Evolutionary conservation across 30 jellyfish, hydroid and myxozoan genomes (phyloP).

Genomic region (Morbakka virulenta): DNA sequence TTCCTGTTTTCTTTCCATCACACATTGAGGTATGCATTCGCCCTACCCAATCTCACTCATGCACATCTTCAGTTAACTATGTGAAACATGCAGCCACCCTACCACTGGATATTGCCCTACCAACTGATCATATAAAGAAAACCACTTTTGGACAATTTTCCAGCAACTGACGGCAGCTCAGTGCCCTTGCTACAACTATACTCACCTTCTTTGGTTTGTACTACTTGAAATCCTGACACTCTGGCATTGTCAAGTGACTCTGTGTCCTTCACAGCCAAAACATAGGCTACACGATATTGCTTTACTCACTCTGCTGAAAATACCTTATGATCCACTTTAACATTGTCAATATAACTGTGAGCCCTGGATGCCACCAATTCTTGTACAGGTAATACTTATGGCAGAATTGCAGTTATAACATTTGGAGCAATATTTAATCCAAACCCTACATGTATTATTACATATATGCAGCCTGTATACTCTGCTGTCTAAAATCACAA

Average conservation of each 20-base stretch:
- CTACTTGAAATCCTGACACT: constrained; percentile 3
- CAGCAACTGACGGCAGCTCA: constrained; percentile 2
- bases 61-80: constrained; percentile 12
- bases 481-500: no score
- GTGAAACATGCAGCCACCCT: constrained; percentile 31
- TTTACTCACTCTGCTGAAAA: constrained; percentile 7
- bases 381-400: no score
- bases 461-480: no score
- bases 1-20: not conserved
- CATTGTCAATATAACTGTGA: no score
- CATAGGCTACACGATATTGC: constrained; percentile 12
- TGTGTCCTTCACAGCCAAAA: constrained; percentile 13
- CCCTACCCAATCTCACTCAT: not conserved
- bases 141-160: not conserved
- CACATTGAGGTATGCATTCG: constrained; percentile 4
- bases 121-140: constrained; percentile 8
- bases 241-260: constrained; percentile 19
- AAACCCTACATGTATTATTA: no score
- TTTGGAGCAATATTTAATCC: no score
- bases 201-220: not conserved
- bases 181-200: not conserved
- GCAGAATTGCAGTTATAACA: no score
- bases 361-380: no score
- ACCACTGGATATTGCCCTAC: constrained; percentile 43
- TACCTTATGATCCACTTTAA: no score